phyloP scores from a whole-genome alignment of 2,888 invertebrate genomes.

The Himalopsyche kuldschensis region DNA sequence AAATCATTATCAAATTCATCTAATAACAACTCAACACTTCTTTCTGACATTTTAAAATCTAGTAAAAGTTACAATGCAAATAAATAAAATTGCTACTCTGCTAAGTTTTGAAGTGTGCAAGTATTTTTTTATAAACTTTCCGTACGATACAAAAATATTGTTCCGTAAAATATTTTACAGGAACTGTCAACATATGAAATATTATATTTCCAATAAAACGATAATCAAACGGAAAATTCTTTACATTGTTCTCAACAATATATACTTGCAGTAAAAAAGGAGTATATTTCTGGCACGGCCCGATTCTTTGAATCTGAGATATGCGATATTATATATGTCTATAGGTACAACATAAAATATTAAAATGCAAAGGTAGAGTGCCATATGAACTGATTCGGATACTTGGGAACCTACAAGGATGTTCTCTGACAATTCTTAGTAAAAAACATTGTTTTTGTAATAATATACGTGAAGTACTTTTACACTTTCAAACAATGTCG shows the following conservation, averaged over 20 bases:
- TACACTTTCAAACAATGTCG: too few species aligned
- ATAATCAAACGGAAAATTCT: neutral
- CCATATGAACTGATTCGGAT: neutral
- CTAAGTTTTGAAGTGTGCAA: too few species aligned
- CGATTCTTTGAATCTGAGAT: neutral
- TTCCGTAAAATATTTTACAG: neutral
- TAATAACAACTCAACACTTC: too few species aligned
- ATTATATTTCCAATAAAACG: neutral
- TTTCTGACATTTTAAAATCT: too few species aligned
- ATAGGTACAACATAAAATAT: neutral
- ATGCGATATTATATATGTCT: neutral
- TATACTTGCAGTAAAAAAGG: neutral
- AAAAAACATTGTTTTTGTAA: too few species aligned
- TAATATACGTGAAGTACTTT: too few species aligned
- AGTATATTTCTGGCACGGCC: neutral
- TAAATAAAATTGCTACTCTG: too few species aligned
- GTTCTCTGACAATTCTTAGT: too few species aligned
- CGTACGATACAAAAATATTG: neutral
- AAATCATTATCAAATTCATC: too few species aligned
- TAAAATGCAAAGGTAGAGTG: neutral
- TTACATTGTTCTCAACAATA: neutral
- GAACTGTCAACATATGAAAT: neutral
- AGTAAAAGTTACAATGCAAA: too few species aligned
- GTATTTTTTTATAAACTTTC: too few species aligned
- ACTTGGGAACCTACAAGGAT: too few species aligned